Percentiles rank a stretch among this genome's conserved stretches.
phyloP scores from a whole-genome alignment of 2,113 vertebrate species.

The rabbit (Oryctolagus cuniculus) region mOryCun1.1 NC_091444.1:50620501-50621000 shows the following conservation, averaged over 20 bases:
- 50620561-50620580: not conserved
- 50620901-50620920: not conserved
- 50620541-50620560: no score
- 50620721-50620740: not conserved
- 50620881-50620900: not conserved
- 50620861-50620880: not conserved
- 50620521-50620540: not conserved
- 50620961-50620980: not conserved
- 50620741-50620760: not conserved
- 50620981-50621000: not conserved
- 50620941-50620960: not conserved
- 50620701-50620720: not conserved
- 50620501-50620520: not conserved
- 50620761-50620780: not conserved
- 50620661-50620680: no score
- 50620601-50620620: not conserved
- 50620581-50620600: not conserved
- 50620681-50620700: no score
- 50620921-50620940: not conserved
- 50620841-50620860: not conserved
- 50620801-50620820: no score
- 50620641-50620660: not conserved
- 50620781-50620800: no score
- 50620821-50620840: rapidly evolving
- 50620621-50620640: not conserved